Conservation (phyloP, 2,888 invertebrate species). For the Diogma glabrata region DNA sequence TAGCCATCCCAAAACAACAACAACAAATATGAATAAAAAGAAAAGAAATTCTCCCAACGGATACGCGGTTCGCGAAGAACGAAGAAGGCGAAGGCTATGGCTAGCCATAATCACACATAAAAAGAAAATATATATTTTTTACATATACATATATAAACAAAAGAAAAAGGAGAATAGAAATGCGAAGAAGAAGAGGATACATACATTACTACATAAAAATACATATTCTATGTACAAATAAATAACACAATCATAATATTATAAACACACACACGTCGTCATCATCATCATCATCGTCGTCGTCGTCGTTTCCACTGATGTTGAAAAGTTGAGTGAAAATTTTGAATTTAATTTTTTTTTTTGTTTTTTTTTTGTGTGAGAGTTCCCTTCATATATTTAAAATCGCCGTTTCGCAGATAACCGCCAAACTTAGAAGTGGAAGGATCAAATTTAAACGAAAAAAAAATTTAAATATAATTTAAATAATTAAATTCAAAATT, state of each 20-base stretch:
- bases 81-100: slow-evolving; percentile 18
- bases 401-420: slow-evolving; percentile 10
- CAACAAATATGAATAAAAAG: slow-evolving; percentile 4
- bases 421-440: slow-evolving; percentile 22
- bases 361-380: slow-evolving; percentile 7
- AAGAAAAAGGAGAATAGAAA: neutral
- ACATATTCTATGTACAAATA: neutral
- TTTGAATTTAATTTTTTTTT: slow-evolving; percentile 4
- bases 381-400: slow-evolving; percentile 6
- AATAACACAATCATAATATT: slow-evolving; percentile 1
- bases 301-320: slow-evolving; percentile 9
- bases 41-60: slow-evolving; percentile 14
- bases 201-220: neutral
- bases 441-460: slow-evolving; percentile 15
- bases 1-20: slow-evolving; percentile 12
- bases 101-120: slow-evolving; percentile 10
- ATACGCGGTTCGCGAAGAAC: slow-evolving; percentile 21
- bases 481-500: neutral
- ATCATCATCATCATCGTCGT: slow-evolving; percentile 7
- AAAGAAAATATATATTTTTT: slow-evolving; percentile 8
- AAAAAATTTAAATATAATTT: neutral
- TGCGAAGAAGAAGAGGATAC: slow-evolving; percentile 4
- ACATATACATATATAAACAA: slow-evolving; percentile 7
- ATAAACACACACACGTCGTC: slow-evolving; percentile 8
- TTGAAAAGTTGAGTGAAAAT: slow-evolving; percentile 9